Evolutionary conservation across 2,113 vertebrate genomes (phyloP).

Genomic region (Cacatua alba): DNA sequence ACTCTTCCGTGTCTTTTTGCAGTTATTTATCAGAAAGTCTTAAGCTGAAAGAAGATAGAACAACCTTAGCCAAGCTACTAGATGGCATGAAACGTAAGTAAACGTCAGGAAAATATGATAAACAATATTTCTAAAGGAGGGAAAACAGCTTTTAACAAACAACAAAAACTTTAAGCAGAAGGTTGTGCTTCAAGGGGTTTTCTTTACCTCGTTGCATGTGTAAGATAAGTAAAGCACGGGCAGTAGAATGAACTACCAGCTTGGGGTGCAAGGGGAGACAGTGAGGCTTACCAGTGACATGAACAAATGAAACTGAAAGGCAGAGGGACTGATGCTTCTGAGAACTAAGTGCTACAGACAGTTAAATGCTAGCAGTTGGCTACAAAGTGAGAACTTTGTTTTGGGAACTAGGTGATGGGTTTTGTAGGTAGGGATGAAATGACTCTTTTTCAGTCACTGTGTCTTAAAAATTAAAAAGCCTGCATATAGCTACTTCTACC

Average conservation of each 20-base stretch:
- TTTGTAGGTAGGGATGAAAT: not conserved
- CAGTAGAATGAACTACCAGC: not conserved
- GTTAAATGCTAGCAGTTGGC: not conserved
- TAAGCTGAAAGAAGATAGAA: slow-evolving; percentile 83
- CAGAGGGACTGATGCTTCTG: not conserved
- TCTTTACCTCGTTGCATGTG: not conserved
- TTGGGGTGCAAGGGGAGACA: not conserved
- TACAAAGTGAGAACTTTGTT: not conserved
- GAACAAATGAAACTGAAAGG: not conserved
- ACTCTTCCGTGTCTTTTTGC: not conserved
- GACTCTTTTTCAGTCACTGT: not conserved
- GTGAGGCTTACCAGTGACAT: not conserved
- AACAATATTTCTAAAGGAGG: not conserved
- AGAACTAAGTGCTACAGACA: not conserved
- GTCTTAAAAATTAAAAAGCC: not conserved
- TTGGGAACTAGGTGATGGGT: not conserved
- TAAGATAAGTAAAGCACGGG: not conserved
- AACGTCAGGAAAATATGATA: not conserved
- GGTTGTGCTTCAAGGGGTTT: not conserved
- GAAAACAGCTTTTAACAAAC: not conserved
- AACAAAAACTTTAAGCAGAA: not conserved
- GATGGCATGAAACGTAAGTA: slow-evolving; percentile 93
- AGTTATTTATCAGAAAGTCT: slow-evolving; percentile 93
- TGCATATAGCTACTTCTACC: not conserved
- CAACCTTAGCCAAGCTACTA: slow-evolving; percentile 80